These are phyloP conservation scores for Pemphigus obesinymphae DNA, from an alignment of 1,140 invertebrate genomes.

Conservation along the genomic window DNA sequence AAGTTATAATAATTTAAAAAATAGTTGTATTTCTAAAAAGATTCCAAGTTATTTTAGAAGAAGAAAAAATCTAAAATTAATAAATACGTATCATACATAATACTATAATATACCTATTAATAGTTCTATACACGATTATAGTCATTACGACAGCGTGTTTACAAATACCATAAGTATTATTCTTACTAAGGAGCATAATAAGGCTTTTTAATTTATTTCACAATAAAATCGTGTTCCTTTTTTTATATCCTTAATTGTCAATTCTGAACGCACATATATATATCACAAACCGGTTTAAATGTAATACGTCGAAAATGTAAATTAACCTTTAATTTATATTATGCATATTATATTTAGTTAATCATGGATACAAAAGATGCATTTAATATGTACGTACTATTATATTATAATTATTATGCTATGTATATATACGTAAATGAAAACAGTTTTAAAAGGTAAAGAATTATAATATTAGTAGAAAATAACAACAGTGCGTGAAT, in stretches of 20 bases:
- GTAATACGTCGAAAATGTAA: not conserved
- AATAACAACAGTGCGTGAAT: not conserved
- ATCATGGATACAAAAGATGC: not conserved
- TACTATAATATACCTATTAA: no score
- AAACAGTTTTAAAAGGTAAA: not conserved
- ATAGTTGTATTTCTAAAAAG: no score
- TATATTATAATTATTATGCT: not conserved
- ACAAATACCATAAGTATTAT: no score
- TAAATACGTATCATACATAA: no score
- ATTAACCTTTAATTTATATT: not conserved
- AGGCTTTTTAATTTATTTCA: not conserved
- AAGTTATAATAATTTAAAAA: no score
- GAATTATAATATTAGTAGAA: not conserved
- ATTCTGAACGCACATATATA: not conserved
- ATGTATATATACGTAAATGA: not conserved
- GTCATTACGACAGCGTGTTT: no score
- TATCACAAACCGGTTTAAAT: not conserved
- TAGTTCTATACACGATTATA: no score
- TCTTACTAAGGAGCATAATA: no score
- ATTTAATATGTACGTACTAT: not conserved
- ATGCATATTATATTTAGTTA: not conserved
- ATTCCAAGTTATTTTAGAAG: no score
- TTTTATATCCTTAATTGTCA: not conserved
- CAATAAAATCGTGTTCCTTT: not conserved
- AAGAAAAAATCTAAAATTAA: no score